A percentile compares a stretch with the other conserved stretches of the same genome.
These are phyloP conservation scores for Ictalurus furcatus DNA, from an alignment of 2,113 vertebrate genomes.

Conservation along the genomic window DNA sequence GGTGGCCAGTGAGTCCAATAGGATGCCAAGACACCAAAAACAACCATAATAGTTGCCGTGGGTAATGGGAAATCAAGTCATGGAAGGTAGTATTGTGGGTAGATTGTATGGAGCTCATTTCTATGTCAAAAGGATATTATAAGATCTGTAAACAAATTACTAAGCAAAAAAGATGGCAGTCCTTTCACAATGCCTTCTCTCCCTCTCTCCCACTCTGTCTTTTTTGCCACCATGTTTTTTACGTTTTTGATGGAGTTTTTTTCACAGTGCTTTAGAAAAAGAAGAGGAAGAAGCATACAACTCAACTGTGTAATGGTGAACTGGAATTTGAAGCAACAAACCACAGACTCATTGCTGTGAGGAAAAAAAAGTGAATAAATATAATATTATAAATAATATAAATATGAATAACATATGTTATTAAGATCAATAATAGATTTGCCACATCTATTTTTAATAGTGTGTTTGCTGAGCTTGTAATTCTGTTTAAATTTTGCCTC, in stretches of 20 bases:
- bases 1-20: slow-evolving; percentile 41
- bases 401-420: background rate
- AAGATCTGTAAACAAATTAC: background rate
- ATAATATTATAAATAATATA: background rate
- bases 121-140: background rate
- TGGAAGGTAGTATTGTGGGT: background rate
- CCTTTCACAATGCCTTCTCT: background rate
- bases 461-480: background rate
- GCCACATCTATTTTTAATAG: background rate
- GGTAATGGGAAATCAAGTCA: background rate
- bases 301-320: background rate
- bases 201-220: background rate
- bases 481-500: background rate
- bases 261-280: background rate
- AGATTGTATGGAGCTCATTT: background rate
- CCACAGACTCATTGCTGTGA: background rate
- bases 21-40: background rate
- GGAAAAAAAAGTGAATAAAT: background rate
- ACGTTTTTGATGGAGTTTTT: background rate
- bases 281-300: background rate
- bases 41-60: background rate
- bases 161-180: background rate
- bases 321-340: slow-evolving; percentile 2
- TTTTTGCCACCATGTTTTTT: background rate
- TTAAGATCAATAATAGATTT: background rate